Base-by-base conservation (phyloP, 2,888 invertebrate genomes). In the Odontomyia ornata region DNA sequence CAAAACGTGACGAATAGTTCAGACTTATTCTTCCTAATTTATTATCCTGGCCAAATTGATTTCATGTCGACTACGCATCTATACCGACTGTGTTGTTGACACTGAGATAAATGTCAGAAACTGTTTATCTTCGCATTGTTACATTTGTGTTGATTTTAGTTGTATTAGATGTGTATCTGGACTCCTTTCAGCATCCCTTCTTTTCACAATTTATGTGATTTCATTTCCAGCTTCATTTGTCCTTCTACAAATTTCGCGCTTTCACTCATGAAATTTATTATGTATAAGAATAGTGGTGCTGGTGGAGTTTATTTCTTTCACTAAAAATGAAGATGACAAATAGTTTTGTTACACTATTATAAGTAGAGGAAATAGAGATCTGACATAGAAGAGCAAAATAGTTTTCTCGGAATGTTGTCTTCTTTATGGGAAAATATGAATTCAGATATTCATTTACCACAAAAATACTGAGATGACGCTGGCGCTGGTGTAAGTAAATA, bases 1-100 rank as follows among this genome's bases (percentile, higher is more conserved):
- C 43, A 43, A 13, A 21, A 43, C 67, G 67, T 67, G 67, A 67
- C 46, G 43, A 67, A 67, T 67, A 1, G 18, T 18, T 67, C 43
- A 43, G 43, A 18, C 67, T 67, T 64, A 4, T 18, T 67, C n/a
- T 43, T 21, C 21, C 43, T 67, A 67, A 67, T 67, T 67, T 67
- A 67, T 67, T 36, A 67, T 67, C 27, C 43, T 23, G 46, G 67
- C 21, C 18, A 67, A 67, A 67, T 67, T 67, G 67, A 67, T 67
- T 67, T 67, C 36, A 67, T 43, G 43, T 67, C 67, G 43, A 18
- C 36, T 21, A 43, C 67, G 67, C 43, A 67, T 67, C 43, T 60
- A 23, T 13, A 60, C 56, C 57, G 18, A 60, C 57, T 60, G 57
- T 21, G 57, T 60, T 60, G 57, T 60, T 60, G 57, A 60, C 57